Evolutionary conservation across 2,797 vertebrate species (phyloP).

Genomic region (Amblyopsis hoosieri): DNA sequence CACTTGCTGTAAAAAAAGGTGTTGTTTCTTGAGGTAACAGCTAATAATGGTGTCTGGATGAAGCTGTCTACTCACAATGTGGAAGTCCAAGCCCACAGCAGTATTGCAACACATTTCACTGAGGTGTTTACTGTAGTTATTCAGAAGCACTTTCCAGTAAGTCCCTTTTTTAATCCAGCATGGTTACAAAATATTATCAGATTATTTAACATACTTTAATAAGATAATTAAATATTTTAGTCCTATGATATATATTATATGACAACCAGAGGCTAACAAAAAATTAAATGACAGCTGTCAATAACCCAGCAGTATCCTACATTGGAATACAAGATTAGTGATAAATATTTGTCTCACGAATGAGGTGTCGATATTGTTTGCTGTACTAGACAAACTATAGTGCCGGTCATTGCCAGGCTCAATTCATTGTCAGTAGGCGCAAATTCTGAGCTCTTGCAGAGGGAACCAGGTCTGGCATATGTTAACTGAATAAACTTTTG

Average conservation of each 20-base stretch:
- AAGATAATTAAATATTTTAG: conserved; percentile 30
- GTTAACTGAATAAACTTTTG: no score
- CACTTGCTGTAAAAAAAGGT: conserved; percentile 48
- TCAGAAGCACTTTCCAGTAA: conserved; percentile 61
- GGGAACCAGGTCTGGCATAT: no score
- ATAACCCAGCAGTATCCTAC: conserved; percentile 36
- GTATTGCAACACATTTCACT: conserved; percentile 36
- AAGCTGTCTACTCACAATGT: conserved; percentile 34
- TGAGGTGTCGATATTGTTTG: conserved; percentile 24
- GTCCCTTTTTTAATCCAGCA: conserved; percentile 57
- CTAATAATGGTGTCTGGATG: conserved; percentile 42
- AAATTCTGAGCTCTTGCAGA: no score
- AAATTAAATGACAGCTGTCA: conserved; percentile 18
- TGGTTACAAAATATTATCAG: conserved; percentile 3
- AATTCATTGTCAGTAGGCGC: no score
- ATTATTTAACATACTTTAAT: conserved; percentile 25
- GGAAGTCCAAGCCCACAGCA: conserved; percentile 38
- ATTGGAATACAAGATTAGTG: conserved; percentile 35
- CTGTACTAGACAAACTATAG: background rate
- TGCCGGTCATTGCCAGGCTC: no score
- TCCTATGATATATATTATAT: conserved; percentile 29
- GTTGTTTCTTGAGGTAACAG: conserved; percentile 54
- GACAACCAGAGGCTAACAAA: conserved; percentile 5
- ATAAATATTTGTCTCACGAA: conserved; percentile 46
- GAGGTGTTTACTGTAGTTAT: conserved; percentile 33